phyloP scores from a whole-genome alignment of 2,888 invertebrate species.

The Orthonychiurus folsomi region DNA sequence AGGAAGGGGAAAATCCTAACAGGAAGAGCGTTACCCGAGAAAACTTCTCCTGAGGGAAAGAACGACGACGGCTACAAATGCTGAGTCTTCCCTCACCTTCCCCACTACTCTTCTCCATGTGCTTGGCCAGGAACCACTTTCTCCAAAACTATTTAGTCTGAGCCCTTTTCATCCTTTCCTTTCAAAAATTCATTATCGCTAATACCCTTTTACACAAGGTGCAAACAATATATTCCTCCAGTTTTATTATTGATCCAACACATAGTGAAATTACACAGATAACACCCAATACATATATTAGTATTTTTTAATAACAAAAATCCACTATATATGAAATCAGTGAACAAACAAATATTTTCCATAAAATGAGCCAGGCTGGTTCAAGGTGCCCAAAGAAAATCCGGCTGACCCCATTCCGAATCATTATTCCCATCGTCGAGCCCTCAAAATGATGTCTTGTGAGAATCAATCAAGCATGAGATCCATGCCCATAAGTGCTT shows the following conservation, averaged over 20 bases:
- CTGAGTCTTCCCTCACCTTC: slow-evolving; percentile 5
- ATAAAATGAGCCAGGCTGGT: too few relatives aligned
- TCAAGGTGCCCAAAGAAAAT: neutral
- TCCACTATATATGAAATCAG: too few relatives aligned
- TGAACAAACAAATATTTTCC: too few relatives aligned
- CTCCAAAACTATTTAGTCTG: neutral
- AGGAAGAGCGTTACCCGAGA: neutral
- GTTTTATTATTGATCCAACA: too few relatives aligned
- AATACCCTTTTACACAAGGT: too few relatives aligned
- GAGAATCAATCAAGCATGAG: slow-evolving; percentile 30
- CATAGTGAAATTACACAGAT: too few relatives aligned
- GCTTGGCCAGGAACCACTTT: neutral
- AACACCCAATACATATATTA: too few relatives aligned
- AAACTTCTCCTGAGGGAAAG: neutral
- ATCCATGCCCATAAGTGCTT: slow-evolving; percentile 20
- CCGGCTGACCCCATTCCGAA: neutral
- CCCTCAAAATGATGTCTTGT: slow-evolving; percentile 31
- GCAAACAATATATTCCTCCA: too few relatives aligned
- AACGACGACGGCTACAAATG: neutral
- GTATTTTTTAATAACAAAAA: too few relatives aligned
- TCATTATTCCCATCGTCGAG: neutral
- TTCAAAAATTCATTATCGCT: neutral
- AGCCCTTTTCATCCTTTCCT: neutral
- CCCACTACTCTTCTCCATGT: slow-evolving; percentile 1
- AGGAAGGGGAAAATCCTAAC: neutral